Evolutionary conservation across 2,797 vertebrate genomes (phyloP).

Genomic region (Acanthurus lineatus): DNA sequence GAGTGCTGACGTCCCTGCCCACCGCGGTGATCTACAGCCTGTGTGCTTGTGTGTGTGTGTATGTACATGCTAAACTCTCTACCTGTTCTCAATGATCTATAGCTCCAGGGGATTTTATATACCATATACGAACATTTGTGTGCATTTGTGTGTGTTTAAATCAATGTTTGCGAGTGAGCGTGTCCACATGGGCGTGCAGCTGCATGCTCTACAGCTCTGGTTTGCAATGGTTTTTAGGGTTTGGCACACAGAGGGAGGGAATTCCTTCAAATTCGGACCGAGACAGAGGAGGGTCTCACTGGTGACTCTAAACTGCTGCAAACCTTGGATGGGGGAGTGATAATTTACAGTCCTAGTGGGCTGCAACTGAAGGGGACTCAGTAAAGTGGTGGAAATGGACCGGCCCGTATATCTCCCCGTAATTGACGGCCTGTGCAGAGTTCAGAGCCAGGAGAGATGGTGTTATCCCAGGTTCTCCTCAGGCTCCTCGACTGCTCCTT

Average conservation of each 20-base stretch:
- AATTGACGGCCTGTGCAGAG: conserved; percentile 70
- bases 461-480: conserved; percentile 63
- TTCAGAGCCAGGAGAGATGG: conserved; percentile 69
- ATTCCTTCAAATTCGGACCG: conserved; percentile 73
- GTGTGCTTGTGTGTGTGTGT: conserved; percentile 37
- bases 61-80: conserved; percentile 59
- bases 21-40: conserved; percentile 83
- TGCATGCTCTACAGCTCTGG: conserved; percentile 59
- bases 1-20: conserved; percentile 82
- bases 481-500: conserved; percentile 60
- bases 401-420: conserved; percentile 72
- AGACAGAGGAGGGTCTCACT: conserved; percentile 80
- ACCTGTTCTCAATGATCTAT: conserved; percentile 79
- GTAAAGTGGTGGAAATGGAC: conserved; percentile 76
- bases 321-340: conserved; percentile 52
- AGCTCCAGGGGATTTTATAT: conserved; percentile 71
- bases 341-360: conserved; percentile 75
- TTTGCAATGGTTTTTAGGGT: conserved; percentile 62
- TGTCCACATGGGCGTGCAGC: conserved; percentile 73
- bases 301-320: conserved; percentile 68
- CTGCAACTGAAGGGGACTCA: conserved; percentile 75
- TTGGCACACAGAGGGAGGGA: conserved; percentile 76
- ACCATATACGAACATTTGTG: conserved; percentile 73
- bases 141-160: conserved; percentile 78
- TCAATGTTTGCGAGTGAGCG: conserved; percentile 75